Evolutionary conservation across 2,797 vertebrate species (phyloP).

Genomic region (Pipistrellus nathusii): DNA sequence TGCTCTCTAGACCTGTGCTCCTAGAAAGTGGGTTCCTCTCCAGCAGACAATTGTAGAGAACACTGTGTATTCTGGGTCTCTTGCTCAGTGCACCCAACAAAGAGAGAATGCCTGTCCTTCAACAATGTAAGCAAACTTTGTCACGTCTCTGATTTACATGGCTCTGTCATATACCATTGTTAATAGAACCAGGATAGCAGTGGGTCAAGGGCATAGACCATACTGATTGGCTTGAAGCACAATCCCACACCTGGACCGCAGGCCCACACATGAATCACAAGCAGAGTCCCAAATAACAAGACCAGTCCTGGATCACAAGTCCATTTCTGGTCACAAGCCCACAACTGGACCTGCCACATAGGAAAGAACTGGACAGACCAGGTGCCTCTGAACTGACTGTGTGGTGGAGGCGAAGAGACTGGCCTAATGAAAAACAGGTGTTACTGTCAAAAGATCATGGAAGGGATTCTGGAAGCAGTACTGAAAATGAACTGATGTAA

Average conservation of each 20-base stretch:
- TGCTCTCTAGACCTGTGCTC: neutral
- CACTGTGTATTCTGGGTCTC: neutral
- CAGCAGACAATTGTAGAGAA: neutral
- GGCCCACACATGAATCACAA: neutral
- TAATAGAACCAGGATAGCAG: neutral
- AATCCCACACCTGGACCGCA: neutral
- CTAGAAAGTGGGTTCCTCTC: neutral
- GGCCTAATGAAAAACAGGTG: neutral
- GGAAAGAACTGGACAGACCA: accelerated
- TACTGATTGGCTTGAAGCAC: neutral
- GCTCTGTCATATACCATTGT: neutral
- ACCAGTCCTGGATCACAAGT: neutral
- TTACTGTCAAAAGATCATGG: neutral
- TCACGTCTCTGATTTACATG: neutral
- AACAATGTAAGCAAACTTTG: neutral
- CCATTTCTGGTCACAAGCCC: neutral
- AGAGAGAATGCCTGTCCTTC: neutral
- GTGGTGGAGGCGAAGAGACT: accelerated
- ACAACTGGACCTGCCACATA: neutral
- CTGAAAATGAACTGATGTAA: neutral
- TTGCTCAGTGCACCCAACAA: neutral
- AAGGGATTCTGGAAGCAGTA: neutral
- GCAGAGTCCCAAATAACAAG: neutral
- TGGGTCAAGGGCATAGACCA: neutral
- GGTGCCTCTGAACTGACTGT: accelerated